phyloP scores from a whole-genome alignment of 2,113 vertebrate species.

The Galeopterus variegatus region DNA sequence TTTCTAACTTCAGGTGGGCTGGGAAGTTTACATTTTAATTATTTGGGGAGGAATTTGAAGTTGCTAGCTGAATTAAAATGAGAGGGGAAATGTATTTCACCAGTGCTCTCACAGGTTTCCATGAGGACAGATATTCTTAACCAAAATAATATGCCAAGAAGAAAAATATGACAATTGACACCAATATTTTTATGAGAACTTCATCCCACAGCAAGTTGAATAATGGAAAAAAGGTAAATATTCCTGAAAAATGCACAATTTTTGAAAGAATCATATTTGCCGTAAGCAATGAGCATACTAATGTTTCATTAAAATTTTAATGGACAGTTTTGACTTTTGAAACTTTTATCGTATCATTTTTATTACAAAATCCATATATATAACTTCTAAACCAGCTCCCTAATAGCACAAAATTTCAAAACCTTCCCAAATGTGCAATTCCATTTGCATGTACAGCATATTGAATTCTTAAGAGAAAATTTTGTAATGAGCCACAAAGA shows the following conservation, averaged over 20 bases:
- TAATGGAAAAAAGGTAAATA: neutral
- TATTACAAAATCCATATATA: neutral
- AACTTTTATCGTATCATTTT: slow-evolving; percentile 42
- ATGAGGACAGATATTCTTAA: neutral
- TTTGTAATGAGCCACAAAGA: neutral
- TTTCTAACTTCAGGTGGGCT: neutral
- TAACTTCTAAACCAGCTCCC: neutral
- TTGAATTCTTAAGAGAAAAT: neutral
- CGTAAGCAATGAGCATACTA: neutral
- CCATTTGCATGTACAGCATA: neutral
- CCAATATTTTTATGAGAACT: neutral
- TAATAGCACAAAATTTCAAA: neutral
- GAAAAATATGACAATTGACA: neutral
- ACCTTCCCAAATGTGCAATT: slow-evolving; percentile 22
- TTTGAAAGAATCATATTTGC: neutral
- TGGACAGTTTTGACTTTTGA: neutral
- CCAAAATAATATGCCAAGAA: neutral
- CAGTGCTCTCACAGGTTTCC: neutral
- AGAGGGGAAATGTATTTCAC: neutral
- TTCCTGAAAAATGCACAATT: neutral
- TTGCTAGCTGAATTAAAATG: neutral
- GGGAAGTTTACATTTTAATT: neutral
- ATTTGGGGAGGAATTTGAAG: neutral
- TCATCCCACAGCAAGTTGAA: neutral
- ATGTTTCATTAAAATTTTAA: slow-evolving; percentile 16